A percentile compares a stretch with the other conserved stretches of the same genome.
Conservation (phyloP, 2,888 invertebrate genomes). For the Malachius bipustulatus region DNA sequence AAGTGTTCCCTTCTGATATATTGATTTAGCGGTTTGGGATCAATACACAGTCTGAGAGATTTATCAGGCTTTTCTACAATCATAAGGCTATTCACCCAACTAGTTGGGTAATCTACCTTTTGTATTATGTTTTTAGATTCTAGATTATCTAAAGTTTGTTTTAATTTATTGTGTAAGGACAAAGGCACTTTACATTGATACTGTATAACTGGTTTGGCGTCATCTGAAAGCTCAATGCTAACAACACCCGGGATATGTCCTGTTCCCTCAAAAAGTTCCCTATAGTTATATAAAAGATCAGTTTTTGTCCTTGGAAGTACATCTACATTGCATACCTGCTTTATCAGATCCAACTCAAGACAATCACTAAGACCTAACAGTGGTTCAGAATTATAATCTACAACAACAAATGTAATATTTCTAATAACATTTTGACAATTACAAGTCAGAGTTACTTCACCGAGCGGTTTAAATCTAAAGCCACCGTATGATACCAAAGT, state of each 20-base stretch:
- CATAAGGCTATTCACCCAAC: slow-evolving; percentile 16
- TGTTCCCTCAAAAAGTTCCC: slow-evolving; percentile 6
- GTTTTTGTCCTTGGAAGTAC: neutral
- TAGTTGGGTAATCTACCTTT: slow-evolving; percentile 16
- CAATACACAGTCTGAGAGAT: slow-evolving; percentile 16
- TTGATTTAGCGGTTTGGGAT: slow-evolving; percentile 17
- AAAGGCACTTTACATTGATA: slow-evolving; percentile 4
- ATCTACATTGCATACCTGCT: neutral
- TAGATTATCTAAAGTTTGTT: slow-evolving; percentile 7
- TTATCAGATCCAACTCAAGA: slow-evolving; percentile 3
- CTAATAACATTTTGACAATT: neutral
- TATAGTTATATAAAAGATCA: neutral
- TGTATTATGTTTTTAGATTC: slow-evolving; percentile 5
- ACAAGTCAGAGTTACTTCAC: slow-evolving; percentile 3
- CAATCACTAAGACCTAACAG: slow-evolving; percentile 5
- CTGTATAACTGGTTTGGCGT: slow-evolving; percentile 8
- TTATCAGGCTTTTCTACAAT: slow-evolving; percentile 18
- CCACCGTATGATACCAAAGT: slow-evolving; percentile 3
- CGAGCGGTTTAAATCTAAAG: neutral
- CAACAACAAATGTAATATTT: neutral
- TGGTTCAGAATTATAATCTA: neutral
- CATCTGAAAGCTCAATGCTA: slow-evolving; percentile 2
- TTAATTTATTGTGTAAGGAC: slow-evolving; percentile 5
- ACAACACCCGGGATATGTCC: slow-evolving; percentile 5
- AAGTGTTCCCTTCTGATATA: slow-evolving; percentile 15